These are phyloP conservation scores for Eufriesea mexicana DNA, from an alignment of 1,140 invertebrate species.

Conservation along the genomic window DNA sequence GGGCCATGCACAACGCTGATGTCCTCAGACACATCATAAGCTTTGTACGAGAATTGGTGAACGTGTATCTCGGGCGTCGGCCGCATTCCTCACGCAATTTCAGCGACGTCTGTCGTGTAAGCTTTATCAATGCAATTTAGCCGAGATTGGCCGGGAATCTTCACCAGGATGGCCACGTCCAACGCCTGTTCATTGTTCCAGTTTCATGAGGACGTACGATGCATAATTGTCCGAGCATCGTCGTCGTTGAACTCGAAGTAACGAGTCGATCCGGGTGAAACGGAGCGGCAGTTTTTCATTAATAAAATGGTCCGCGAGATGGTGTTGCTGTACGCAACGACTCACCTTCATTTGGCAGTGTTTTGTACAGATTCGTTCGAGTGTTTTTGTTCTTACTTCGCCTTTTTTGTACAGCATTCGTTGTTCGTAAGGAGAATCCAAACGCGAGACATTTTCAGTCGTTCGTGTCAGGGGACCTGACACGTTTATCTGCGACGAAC, in stretches of 20 bases:
- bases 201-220: not conserved
- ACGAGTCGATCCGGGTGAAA: not conserved
- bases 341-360: not conserved
- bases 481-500: slow-evolving; percentile 21
- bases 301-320: slow-evolving; percentile 38
- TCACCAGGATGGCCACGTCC: not conserved
- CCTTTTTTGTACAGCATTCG: not conserved
- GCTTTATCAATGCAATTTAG: slow-evolving; percentile 57
- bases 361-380: slow-evolving; percentile 7
- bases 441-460: not conserved
- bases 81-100: slow-evolving; percentile 46
- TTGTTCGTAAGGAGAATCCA: slow-evolving; percentile 1
- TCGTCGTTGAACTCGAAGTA: not conserved
- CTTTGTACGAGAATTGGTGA: not conserved
- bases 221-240: slow-evolving; percentile 35
- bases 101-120: slow-evolving; percentile 35
- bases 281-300: slow-evolving; percentile 38
- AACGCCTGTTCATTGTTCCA: slow-evolving; percentile 36
- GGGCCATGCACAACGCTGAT: not conserved
- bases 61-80: not conserved
- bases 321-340: not conserved
- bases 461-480: not conserved
- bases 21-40: not conserved
- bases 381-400: not conserved
- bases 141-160: slow-evolving; percentile 45